These are phyloP conservation scores for Myotis daubentonii DNA, from an alignment of 2,797 vertebrate genomes.

Conservation along the genomic window DNA sequence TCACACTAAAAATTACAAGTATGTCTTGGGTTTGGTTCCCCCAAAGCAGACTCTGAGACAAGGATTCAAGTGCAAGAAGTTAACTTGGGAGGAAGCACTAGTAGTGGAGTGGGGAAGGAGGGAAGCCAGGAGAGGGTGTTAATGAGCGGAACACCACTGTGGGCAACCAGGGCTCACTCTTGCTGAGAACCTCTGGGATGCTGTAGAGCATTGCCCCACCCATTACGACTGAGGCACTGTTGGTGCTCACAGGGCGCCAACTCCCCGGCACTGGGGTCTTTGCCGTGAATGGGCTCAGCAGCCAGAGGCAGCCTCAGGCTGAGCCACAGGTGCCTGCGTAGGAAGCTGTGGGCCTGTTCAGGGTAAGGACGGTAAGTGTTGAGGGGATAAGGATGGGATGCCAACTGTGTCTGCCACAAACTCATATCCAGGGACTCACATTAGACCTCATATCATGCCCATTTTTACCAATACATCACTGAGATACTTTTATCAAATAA, in stretches of 20 bases:
- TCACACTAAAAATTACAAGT: neutral
- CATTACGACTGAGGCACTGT: neutral
- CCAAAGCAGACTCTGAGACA: neutral
- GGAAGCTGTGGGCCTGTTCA: fast-evolving
- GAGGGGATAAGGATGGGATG: too few relatives aligned
- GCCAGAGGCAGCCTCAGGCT: neutral
- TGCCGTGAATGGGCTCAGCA: neutral
- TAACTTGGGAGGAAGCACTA: neutral
- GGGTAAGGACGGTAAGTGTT: fast-evolving
- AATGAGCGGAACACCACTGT: neutral
- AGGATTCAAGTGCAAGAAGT: neutral
- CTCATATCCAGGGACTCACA: neutral
- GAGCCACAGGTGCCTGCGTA: fast-evolving
- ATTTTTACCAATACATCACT: neutral
- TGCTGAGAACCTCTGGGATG: neutral
- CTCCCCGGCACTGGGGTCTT: neutral
- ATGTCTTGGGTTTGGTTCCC: neutral
- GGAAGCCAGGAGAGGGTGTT: neutral
- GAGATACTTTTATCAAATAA: neutral
- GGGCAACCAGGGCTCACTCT: neutral
- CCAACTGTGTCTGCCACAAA: neutral
- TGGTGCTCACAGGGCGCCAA: neutral
- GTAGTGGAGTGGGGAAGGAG: neutral
- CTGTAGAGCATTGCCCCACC: neutral
- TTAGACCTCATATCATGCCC: neutral